These are phyloP conservation scores for Athalia circularis DNA, from an alignment of 2,888 invertebrate species.

Conservation along the genomic window DNA sequence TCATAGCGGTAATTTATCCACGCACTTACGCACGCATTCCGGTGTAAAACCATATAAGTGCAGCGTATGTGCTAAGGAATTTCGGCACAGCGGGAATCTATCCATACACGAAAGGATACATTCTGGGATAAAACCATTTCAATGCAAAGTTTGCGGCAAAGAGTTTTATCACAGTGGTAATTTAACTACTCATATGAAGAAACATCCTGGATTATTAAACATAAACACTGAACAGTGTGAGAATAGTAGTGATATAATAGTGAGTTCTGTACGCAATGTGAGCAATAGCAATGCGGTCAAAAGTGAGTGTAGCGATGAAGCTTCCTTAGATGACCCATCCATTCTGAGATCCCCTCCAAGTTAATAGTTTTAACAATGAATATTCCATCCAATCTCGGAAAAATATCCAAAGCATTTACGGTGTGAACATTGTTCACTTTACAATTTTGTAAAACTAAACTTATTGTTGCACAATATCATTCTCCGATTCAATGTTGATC, in stretches of 20 bases:
- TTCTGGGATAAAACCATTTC: slow-evolving; percentile 72
- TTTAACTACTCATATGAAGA: slow-evolving; percentile 72
- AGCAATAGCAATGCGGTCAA: slow-evolving; percentile 52
- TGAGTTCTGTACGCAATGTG: slow-evolving; percentile 49
- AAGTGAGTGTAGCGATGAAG: slow-evolving; percentile 42
- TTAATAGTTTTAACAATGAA: slow-evolving; percentile 30
- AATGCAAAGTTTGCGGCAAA: slow-evolving; percentile 71
- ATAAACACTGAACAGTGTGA: slow-evolving; percentile 56
- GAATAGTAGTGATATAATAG: slow-evolving; percentile 53
- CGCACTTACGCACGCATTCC: slow-evolving; percentile 70
- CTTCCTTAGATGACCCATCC: slow-evolving; percentile 37
- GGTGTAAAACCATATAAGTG: slow-evolving; percentile 72
- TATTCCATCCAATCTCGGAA: slow-evolving; percentile 24
- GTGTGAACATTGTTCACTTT: slow-evolving; percentile 21
- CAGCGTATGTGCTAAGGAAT: slow-evolving; percentile 69
- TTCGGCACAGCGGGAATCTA: slow-evolving; percentile 72
- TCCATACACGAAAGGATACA: slow-evolving; percentile 73
- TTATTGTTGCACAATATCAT: slow-evolving; percentile 28
- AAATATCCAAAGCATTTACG: slow-evolving; percentile 40
- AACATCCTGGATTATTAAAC: slow-evolving; percentile 63
- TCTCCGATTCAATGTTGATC: neutral
- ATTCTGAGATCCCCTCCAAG: slow-evolving; percentile 39
- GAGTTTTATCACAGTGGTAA: slow-evolving; percentile 73
- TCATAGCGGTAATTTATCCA: slow-evolving; percentile 71
- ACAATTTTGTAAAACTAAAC: slow-evolving; percentile 31